These are phyloP conservation scores for Cenopis cana DNA, from an alignment of 2,888 invertebrate species.

Conservation along the genomic window DNA sequence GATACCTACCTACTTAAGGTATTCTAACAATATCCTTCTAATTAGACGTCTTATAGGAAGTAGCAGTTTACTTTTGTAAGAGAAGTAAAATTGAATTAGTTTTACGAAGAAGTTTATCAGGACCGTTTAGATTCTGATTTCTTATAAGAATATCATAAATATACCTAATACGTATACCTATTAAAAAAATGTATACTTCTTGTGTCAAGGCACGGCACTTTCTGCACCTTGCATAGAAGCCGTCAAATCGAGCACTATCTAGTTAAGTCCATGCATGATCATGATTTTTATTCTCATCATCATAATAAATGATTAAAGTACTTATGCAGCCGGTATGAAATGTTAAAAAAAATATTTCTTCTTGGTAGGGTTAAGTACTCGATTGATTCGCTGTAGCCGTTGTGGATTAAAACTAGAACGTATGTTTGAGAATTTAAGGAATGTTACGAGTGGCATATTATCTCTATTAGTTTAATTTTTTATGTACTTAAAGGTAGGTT, in stretches of 20 bases:
- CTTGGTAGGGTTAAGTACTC: neutral
- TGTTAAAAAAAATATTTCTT: neutral
- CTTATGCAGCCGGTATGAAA: neutral
- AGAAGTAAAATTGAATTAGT: neutral
- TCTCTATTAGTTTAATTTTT: too few relatives aligned
- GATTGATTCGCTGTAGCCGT: neutral
- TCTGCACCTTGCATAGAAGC: neutral
- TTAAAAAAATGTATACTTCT: too few relatives aligned
- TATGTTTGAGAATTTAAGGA: neutral
- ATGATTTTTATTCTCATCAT: neutral
- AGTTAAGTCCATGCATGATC: neutral
- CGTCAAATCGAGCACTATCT: neutral
- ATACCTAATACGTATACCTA: too few relatives aligned
- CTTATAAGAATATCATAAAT: neutral
- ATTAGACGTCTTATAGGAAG: neutral
- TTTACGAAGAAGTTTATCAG: neutral
- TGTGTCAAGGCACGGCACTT: neutral
- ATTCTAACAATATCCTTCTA: neutral
- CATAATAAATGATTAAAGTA: neutral
- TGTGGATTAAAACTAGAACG: neutral
- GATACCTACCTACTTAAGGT: too few relatives aligned
- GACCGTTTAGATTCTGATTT: neutral
- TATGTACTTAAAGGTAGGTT: too few relatives aligned
- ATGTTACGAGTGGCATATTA: too few relatives aligned
- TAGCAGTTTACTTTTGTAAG: neutral